Conservation (phyloP, 92 coral and sea anemone species). For the Blastomussa wellsi region DNA sequence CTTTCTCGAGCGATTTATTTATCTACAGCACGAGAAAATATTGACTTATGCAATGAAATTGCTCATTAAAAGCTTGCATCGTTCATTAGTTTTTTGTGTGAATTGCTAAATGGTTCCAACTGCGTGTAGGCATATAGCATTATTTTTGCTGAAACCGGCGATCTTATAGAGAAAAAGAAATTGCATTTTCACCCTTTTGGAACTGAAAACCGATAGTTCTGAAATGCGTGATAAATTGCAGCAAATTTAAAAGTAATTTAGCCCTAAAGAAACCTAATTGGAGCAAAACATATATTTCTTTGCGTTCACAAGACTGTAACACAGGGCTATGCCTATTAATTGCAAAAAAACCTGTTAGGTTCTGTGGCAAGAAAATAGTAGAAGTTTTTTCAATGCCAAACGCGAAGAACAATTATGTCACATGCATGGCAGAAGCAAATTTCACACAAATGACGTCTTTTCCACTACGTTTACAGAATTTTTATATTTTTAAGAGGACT, state of each 20-base stretch:
- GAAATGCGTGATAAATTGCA: not conserved
- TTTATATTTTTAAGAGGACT: no score
- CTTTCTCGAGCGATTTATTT: not conserved
- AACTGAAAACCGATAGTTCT: not conserved
- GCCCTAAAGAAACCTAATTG: not conserved
- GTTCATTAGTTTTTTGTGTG: not conserved
- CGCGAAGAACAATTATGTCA: not conserved
- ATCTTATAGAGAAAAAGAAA: not conserved
- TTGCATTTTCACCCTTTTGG: not conserved
- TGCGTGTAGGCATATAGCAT: not conserved
- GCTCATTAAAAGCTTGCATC: slow-evolving; percentile 3
- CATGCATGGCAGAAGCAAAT: not conserved
- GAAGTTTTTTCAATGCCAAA: not conserved
- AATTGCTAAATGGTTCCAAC: not conserved
- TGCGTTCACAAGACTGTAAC: not conserved
- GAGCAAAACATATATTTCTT: not conserved
- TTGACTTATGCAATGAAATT: slow-evolving; percentile 19
- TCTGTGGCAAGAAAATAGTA: not conserved
- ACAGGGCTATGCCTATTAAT: not conserved
- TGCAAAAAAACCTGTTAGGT: not conserved
- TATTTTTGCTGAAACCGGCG: not conserved
- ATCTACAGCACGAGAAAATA: slow-evolving; percentile 14
- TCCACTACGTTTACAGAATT: not conserved
- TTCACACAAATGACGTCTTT: not conserved
- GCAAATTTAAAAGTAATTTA: not conserved